phyloP scores from a whole-genome alignment of 2,888 invertebrate genomes.

The Acanthosepion lycidas region DNA sequence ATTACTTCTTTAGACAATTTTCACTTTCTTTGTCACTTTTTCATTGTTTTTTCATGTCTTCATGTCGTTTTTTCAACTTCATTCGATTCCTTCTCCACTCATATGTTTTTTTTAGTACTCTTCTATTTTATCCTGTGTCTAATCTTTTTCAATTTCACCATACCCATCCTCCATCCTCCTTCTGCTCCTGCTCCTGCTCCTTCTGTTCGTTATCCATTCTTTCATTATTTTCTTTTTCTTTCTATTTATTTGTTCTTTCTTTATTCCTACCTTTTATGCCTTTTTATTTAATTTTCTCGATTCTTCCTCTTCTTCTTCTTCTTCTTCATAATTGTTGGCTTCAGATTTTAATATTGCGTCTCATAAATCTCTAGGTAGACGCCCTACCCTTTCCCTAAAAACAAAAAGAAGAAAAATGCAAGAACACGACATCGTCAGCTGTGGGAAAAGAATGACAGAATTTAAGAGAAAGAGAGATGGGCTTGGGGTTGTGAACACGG shows the following conservation, averaged over 20 bases:
- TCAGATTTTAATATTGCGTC: not conserved
- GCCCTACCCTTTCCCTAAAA: not conserved
- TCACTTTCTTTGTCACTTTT: not conserved
- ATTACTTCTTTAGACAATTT: not conserved
- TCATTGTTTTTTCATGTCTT: not conserved
- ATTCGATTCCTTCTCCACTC: not conserved
- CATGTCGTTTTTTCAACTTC: not conserved
- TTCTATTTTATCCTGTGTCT: not conserved
- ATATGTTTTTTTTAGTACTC: not conserved
- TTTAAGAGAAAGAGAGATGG: too few relatives aligned
- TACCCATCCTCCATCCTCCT: too few relatives aligned
- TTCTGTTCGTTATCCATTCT: too few relatives aligned
- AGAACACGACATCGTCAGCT: not conserved
- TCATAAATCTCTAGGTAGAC: not conserved
- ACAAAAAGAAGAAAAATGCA: too few relatives aligned
- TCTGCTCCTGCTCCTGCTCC: too few relatives aligned
- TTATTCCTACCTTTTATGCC: not conserved
- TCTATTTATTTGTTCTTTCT: not conserved
- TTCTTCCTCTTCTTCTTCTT: not conserved
- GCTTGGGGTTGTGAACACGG: not conserved
- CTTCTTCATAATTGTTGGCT: slow-evolving; percentile 13
- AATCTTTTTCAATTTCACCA: too few relatives aligned
- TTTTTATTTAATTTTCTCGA: too few relatives aligned
- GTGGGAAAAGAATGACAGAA: not conserved
- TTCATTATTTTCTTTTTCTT: not conserved